Evolutionary conservation across 2,113 vertebrate species (phyloP), one percentile per base, ranked within the genome.

Genomic region (Hypomesus transpacificus): DNA sequence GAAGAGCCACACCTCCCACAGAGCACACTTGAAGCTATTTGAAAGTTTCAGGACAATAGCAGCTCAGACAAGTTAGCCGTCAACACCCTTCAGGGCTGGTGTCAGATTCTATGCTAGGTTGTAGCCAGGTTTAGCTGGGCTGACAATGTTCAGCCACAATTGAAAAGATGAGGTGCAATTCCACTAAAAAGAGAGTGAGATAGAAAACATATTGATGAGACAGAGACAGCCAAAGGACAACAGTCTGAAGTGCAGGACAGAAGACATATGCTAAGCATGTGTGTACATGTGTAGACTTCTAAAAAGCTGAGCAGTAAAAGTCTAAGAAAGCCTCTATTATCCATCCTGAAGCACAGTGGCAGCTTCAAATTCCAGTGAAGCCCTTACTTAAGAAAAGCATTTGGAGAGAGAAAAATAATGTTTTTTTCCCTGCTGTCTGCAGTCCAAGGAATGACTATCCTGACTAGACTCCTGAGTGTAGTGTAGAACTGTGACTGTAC

Each of bases 211-310:
- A 26, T 64, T 6, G 75, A 46, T 70, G 63, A 67, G 70, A 52
- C 31, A 53, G 59, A 67, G 34, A 79, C 20, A 14, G 46, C 60
- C 39, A 52, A 75, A 58, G 46, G 75, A 28, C 17, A n/a, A 56
- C 73, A 68, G 61, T 78, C 39, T 74, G 24, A 31, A 69, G 62
- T 78, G n/a, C 26, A 61, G 77, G 62, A 70, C 75, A 2, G 75
- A 66, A 26, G 78, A 87, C 84, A 89, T 81, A 69, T 89, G 87
- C 75, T 77, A 80, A 78, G 75, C 85, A 89, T 78, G 77, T 88
- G 89, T 84, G 86, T 74, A 72, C 21, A 81, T 82, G 76, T 79
- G 69, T n/a, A 76, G 80, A 80, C 81, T 83, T 71, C 52, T 59
- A 80, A 73, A 81, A 84, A 60, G 65, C 50, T 17, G 74, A 75